Percentiles rank a stretch among this genome's conserved stretches.
phyloP scores from a whole-genome alignment of 2,113 vertebrate genomes.

The Zapornia atra region DNA sequence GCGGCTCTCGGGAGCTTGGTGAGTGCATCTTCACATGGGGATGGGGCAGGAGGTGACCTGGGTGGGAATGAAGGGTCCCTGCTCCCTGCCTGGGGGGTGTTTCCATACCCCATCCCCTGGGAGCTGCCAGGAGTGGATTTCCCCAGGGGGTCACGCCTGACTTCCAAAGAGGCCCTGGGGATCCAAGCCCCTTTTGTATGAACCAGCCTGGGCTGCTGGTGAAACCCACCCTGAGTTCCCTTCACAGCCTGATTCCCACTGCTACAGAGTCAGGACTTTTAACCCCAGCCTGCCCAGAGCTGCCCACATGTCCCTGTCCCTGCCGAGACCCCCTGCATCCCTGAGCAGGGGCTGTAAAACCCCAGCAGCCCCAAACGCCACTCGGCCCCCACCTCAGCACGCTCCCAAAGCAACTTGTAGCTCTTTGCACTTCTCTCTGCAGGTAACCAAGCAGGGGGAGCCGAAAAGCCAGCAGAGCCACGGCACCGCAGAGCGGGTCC shows the following conservation, averaged over 20 bases:
- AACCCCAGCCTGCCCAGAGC: not conserved
- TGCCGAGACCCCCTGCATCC: not conserved
- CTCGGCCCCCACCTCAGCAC: not conserved
- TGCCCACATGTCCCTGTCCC: not conserved
- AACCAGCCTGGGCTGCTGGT: not conserved
- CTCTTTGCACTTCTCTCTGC: not conserved
- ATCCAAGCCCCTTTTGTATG: not conserved
- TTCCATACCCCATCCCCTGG: not conserved
- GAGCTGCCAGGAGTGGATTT: not conserved
- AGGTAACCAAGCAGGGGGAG: not conserved
- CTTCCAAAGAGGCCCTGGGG: not conserved
- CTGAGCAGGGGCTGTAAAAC: not conserved
- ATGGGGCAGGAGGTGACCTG: not conserved
- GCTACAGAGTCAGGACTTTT: not conserved
- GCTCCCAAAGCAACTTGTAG: not conserved
- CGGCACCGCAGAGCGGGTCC: not conserved
- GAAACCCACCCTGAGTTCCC: not conserved
- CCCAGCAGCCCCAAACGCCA: not conserved
- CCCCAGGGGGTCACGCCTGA: not conserved
- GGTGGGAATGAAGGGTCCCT: not conserved
- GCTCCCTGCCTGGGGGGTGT: too few relatives aligned
- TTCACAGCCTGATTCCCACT: not conserved
- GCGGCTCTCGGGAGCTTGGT: not conserved
- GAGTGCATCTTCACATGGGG: accelerated
- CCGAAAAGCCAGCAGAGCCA: not conserved